These are phyloP conservation scores for Morone saxatilis DNA, from an alignment of 2,113 vertebrate genomes.

Conservation along the genomic window DNA sequence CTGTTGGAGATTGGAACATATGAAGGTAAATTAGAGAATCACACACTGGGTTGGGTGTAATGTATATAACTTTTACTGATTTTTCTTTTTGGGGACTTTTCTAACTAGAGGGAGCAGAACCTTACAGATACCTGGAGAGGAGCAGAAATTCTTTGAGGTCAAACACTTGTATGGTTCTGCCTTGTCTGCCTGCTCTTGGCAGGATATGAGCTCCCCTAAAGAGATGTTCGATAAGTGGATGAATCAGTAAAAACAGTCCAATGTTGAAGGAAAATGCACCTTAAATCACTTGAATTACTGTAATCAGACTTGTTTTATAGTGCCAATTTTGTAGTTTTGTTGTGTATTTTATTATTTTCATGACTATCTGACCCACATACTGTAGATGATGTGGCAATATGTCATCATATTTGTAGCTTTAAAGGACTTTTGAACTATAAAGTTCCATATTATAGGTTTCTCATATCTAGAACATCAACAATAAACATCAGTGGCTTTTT, in stretches of 20 bases:
- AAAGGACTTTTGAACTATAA: neutral
- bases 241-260: neutral
- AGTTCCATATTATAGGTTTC: neutral
- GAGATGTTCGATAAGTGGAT: neutral
- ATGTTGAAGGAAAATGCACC: neutral
- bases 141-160: neutral
- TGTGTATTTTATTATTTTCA: neutral
- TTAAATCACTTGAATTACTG: neutral
- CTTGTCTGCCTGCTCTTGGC: neutral
- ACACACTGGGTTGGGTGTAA: neutral
- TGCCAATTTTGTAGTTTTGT: neutral
- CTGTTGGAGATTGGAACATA: conserved; percentile 98
- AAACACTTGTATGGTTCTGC: neutral
- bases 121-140: neutral
- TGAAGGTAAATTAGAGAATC: conserved; percentile 87
- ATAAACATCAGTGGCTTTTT: neutral
- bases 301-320: neutral
- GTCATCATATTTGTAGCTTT: neutral
- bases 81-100: neutral
- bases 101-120: neutral
- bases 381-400: neutral
- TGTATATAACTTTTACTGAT: neutral
- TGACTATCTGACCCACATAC: neutral
- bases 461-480: neutral
- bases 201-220: neutral